A percentile compares a stretch with the other conserved stretches of the same genome.
Evolutionary conservation across 2,797 vertebrate genomes (phyloP).

Genomic region (Fringilla coelebs): DNA sequence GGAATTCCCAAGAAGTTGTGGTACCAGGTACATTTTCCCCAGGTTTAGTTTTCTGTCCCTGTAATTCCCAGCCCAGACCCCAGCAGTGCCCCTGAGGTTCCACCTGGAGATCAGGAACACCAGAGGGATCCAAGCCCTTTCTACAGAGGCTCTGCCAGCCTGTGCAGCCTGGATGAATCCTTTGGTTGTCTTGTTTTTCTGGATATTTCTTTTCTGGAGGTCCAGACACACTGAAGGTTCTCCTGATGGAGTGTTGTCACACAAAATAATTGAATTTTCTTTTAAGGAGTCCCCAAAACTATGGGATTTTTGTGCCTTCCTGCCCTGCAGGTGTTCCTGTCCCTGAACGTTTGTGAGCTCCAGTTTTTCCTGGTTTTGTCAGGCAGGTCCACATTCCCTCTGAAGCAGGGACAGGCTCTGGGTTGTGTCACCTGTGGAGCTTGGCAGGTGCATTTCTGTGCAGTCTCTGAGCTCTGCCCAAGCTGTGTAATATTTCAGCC

Average conservation of each 20-base stretch:
- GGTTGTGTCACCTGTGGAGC: background rate
- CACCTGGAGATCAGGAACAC: accelerated
- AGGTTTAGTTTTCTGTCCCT: background rate
- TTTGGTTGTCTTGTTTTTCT: background rate
- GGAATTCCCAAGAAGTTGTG: background rate
- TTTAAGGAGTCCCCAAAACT: background rate
- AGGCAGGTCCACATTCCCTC: background rate
- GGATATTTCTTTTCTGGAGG: background rate
- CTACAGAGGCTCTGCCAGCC: background rate
- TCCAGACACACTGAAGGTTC: background rate
- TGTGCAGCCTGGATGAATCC: background rate
- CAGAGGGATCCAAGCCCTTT: background rate
- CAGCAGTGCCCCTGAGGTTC: background rate
- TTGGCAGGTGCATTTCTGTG: background rate
- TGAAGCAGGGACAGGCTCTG: background rate
- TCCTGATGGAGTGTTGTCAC: background rate
- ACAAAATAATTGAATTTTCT: background rate
- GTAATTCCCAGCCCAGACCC: background rate
- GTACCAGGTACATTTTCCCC: background rate
- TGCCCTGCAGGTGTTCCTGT: background rate
- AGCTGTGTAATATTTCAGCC: background rate
- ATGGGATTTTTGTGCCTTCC: background rate
- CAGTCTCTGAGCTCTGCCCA: background rate
- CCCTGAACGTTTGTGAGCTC: background rate
- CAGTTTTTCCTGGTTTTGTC: background rate